Evolutionary conservation across 2,797 vertebrate species (phyloP).

Genomic region (Muscicapa striata): DNA sequence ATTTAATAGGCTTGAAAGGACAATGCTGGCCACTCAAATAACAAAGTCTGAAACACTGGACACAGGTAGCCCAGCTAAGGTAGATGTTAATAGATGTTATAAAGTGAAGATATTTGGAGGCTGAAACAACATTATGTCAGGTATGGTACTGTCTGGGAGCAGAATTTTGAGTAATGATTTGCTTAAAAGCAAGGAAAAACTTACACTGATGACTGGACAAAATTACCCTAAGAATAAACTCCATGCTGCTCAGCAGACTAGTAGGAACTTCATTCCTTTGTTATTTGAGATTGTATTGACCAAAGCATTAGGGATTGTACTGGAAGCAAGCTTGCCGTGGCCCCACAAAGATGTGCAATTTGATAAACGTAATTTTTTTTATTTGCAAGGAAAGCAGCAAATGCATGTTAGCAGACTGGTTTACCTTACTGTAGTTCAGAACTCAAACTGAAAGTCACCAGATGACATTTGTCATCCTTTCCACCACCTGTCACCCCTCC

Average conservation of each 20-base stretch:
- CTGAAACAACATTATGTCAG: not conserved
- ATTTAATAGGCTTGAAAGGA: not conserved
- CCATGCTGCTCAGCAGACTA: not conserved
- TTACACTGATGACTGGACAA: not conserved
- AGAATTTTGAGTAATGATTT: not conserved
- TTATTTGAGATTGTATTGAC: not conserved
- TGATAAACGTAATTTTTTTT: not conserved
- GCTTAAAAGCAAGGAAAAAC: not conserved
- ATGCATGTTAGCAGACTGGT: not conserved
- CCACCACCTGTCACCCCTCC: not conserved
- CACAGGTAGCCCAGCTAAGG: not conserved
- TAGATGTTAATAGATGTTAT: not conserved
- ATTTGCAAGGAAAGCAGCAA: not conserved
- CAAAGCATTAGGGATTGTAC: not conserved
- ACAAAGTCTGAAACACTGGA: not conserved
- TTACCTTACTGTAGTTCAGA: not conserved
- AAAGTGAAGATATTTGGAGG: not conserved
- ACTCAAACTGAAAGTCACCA: not conserved
- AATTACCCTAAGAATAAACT: not conserved
- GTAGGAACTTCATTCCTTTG: not conserved
- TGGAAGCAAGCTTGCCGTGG: not conserved
- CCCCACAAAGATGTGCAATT: not conserved
- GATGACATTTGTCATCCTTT: not conserved
- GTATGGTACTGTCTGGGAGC: not conserved
- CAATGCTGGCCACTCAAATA: not conserved